These are phyloP conservation scores for Coturnix japonica DNA, from an alignment of 2,113 vertebrate species.

Conservation along the genomic window DNA sequence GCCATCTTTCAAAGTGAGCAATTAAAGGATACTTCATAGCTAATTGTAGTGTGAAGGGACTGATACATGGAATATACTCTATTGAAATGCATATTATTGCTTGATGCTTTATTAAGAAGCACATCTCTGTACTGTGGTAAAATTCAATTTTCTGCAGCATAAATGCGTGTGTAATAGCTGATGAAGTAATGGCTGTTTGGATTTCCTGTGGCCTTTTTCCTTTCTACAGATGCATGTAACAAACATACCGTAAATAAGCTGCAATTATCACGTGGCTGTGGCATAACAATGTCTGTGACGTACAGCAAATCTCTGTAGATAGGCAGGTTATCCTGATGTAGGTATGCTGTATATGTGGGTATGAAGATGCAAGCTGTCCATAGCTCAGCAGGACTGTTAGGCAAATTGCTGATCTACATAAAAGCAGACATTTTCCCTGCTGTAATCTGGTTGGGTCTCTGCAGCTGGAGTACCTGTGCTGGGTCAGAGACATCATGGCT, in stretches of 20 bases:
- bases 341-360: neutral
- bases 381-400: neutral
- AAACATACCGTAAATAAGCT: neutral
- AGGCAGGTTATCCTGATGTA: neutral
- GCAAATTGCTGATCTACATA: neutral
- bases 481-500: neutral
- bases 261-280: neutral
- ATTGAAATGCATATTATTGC: conserved; percentile 22
- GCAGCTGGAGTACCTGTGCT: neutral
- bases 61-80: conserved; percentile 9
- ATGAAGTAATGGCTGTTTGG: conserved; percentile 3
- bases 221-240: neutral
- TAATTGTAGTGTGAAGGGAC: conserved; percentile 39
- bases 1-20: conserved; percentile 35
- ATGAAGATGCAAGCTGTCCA: neutral
- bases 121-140: conserved; percentile 30
- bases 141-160: conserved; percentile 36
- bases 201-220: conserved; percentile 38
- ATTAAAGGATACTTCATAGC: conserved; percentile 54
- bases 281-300: neutral
- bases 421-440: neutral
- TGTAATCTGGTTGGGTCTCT: neutral
- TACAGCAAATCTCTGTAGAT: neutral
- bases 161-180: neutral
- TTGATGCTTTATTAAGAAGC: conserved; percentile 44